phyloP scores from a whole-genome alignment of 2,113 vertebrate genomes.

The Sander lucioperca region DNA sequence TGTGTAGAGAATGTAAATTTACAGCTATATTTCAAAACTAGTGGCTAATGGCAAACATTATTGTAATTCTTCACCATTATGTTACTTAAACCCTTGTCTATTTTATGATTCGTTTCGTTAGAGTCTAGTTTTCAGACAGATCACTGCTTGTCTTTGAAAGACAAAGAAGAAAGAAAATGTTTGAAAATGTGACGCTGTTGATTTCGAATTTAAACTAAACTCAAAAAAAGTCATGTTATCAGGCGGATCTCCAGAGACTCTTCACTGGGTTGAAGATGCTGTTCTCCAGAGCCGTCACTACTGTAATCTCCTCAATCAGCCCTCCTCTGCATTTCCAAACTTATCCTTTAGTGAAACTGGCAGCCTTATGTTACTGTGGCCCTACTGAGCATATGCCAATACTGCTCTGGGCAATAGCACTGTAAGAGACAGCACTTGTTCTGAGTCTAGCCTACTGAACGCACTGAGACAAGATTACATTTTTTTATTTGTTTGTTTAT shows the following conservation, averaged over 20 bases:
- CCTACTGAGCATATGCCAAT: conserved; percentile 78
- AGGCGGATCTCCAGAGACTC: conserved; percentile 60
- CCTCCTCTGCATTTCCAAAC: conserved; percentile 71
- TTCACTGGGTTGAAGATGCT: conserved; percentile 62
- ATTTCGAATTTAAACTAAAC: conserved; percentile 75
- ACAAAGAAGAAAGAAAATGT: conserved; percentile 63
- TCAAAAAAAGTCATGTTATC: conserved; percentile 43
- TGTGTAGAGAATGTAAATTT: conserved; percentile 99
- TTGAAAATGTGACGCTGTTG: conserved; percentile 86
- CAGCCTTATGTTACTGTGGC: conserved; percentile 80
- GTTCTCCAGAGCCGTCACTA: conserved; percentile 69
- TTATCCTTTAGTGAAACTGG: conserved; percentile 78
- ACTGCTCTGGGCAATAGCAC: conserved; percentile 78
- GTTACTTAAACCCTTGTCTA: conserved; percentile 88
- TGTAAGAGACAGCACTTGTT: conserved; percentile 83
- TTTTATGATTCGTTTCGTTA: conserved; percentile 84
- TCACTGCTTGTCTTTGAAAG: conserved; percentile 66
- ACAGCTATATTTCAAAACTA: conserved; percentile 99
- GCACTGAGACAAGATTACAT: conserved; percentile 82
- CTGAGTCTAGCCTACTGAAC: conserved; percentile 81
- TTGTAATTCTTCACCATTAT: conserved; percentile 97
- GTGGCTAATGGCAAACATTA: conserved; percentile 98
- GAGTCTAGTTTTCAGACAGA: conserved; percentile 81
- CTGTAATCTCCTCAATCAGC: conserved; percentile 78
- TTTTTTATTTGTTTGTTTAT: conserved; percentile 65